These are phyloP conservation scores for Drosophila carrolli DNA, from an alignment of 1,140 invertebrate genomes.

Conservation along the genomic window DNA sequence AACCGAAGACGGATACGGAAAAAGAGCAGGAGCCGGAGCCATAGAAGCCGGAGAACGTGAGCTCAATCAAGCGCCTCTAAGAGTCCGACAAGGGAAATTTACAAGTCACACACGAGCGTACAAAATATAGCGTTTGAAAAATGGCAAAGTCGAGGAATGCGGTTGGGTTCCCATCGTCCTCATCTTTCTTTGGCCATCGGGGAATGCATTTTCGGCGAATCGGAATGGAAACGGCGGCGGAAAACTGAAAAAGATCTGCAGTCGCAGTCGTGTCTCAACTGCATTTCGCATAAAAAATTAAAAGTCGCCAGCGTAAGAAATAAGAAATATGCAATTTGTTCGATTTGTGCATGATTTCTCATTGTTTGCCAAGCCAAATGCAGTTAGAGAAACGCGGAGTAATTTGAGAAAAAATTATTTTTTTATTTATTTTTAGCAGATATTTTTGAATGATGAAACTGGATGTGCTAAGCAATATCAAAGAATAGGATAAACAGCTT, in stretches of 20 bases:
- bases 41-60: constrained; percentile 48
- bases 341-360: constrained; percentile 71
- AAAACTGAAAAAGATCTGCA: constrained; percentile 10
- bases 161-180: constrained; percentile 16
- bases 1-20: constrained; percentile 27
- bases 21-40: background rate
- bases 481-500: too few species aligned
- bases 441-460: too few species aligned
- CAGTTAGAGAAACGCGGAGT: constrained; percentile 21
- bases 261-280: constrained; percentile 32
- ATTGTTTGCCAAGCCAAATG: constrained; percentile 21
- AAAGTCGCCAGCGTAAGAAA: constrained; percentile 65
- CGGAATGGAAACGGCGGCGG: constrained; percentile 42
- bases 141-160: constrained; percentile 33
- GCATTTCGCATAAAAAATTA: constrained; percentile 74
- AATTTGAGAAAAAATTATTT: background rate
- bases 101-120: constrained; percentile 66
- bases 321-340: constrained; percentile 74
- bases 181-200: constrained; percentile 37
- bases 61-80: constrained; percentile 76
- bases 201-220: constrained; percentile 45
- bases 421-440: too few species aligned
- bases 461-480: too few species aligned
- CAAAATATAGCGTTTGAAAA: constrained; percentile 41
- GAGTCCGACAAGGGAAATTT: constrained; percentile 74